A percentile compares a stretch with the other conserved stretches of the same genome.
These are phyloP conservation scores for Sminthopsis crassicaudata DNA, from an alignment of 2,113 vertebrate genomes.

Conservation along the genomic window DNA sequence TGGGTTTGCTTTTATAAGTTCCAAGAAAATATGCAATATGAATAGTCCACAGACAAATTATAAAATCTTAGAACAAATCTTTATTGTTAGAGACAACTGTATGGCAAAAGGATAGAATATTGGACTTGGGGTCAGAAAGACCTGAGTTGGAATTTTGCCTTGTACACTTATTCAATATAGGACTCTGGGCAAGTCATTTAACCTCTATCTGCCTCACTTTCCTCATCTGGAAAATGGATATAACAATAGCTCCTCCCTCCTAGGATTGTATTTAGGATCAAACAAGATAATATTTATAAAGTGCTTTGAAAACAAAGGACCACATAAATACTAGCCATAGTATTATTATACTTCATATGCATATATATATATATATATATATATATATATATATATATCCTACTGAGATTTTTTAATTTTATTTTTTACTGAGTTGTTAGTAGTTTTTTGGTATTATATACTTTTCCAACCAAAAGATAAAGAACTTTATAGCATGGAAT, in stretches of 20 bases:
- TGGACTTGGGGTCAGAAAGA: neutral
- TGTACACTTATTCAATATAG: neutral
- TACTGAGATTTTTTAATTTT: neutral
- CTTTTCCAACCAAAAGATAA: neutral
- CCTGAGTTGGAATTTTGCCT: neutral
- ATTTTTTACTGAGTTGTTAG: neutral
- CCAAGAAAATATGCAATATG: neutral
- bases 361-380: neutral
- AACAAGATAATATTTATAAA: neutral
- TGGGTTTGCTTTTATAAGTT: neutral
- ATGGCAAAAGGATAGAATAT: neutral
- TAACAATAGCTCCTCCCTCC: neutral
- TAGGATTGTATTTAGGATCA: neutral
- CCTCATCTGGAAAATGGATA: neutral
- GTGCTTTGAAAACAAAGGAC: neutral
- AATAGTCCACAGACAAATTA: neutral
- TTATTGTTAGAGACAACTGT: neutral
- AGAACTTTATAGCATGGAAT: neutral
- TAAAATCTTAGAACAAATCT: neutral
- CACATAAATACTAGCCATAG: neutral
- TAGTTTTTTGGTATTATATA: neutral
- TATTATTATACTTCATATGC: neutral
- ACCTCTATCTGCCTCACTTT: neutral
- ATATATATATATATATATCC: neutral
- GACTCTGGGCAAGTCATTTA: neutral